phyloP scores from a whole-genome alignment of 23 tunicate genomes.

The Styela clava region DNA sequence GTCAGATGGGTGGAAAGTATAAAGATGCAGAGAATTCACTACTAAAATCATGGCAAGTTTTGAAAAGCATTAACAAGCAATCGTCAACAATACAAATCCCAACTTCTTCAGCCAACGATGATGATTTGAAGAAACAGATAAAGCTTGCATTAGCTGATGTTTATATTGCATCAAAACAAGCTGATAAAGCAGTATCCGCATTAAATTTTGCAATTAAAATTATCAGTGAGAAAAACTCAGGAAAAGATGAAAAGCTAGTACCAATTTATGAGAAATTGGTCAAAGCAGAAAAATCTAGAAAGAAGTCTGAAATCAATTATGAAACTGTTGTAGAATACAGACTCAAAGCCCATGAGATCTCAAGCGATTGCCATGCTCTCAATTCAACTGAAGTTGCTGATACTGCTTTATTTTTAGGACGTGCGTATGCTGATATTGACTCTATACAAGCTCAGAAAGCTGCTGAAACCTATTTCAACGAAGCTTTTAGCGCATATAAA shows the following conservation, averaged over 20 bases:
- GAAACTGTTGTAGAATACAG: slow-evolving; percentile 11
- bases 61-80: slow-evolving; percentile 14
- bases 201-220: background rate
- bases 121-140: background rate
- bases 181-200: slow-evolving; percentile 7
- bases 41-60: slow-evolving; percentile 22
- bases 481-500: slow-evolving; percentile 6
- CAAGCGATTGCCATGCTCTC: background rate
- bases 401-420: slow-evolving; percentile 15
- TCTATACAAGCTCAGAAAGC: slow-evolving; percentile 12
- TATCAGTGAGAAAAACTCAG: background rate
- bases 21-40: slow-evolving; percentile 25
- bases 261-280: background rate
- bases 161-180: slow-evolving; percentile 18
- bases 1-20: slow-evolving; percentile 1
- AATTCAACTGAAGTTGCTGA: slow-evolving; percentile 7
- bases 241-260: slow-evolving; percentile 5
- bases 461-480: slow-evolving; percentile 14
- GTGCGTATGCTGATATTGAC: slow-evolving; percentile 11
- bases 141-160: slow-evolving; percentile 13
- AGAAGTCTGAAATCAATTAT: slow-evolving; percentile 14
- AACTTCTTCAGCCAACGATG: background rate
- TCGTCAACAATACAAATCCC: slow-evolving; percentile 17
- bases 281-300: background rate
- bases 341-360: slow-evolving; percentile 11